Percentiles rank a stretch among this genome's conserved stretches.
Conservation (phyloP, 2,888 invertebrate species). For the Invenusta paracnida region DNA sequence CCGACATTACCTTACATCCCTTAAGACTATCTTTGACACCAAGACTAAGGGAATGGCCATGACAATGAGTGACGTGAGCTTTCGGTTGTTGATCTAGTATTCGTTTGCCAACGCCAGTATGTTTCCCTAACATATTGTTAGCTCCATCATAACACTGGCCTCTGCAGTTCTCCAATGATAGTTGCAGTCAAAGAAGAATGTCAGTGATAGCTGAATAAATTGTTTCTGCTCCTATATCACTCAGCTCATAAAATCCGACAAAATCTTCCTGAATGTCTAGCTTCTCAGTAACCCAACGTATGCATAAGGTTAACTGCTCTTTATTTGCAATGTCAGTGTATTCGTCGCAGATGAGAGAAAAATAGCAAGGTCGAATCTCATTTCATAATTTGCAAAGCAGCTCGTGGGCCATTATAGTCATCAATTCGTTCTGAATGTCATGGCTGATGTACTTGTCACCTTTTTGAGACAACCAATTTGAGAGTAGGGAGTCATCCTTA, state of each 20-base stretch:
- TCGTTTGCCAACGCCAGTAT: slow-evolving; percentile 37
- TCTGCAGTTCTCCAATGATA: slow-evolving; percentile 24
- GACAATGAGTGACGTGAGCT: slow-evolving; percentile 37
- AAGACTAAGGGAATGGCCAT: neutral
- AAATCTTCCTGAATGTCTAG: slow-evolving; percentile 39
- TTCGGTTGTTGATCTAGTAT: slow-evolving; percentile 3
- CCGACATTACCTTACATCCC: neutral
- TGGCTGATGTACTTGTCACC: neutral
- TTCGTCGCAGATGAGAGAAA: slow-evolving; percentile 33
- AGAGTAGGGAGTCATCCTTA: slow-evolving; percentile 28
- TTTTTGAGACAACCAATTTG: slow-evolving; percentile 30
- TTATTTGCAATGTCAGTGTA: slow-evolving; percentile 39
- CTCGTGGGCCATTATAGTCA: slow-evolving; percentile 21
- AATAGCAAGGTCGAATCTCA: neutral
- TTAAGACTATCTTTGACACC: neutral
- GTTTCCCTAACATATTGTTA: slow-evolving; percentile 33
- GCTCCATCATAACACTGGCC: slow-evolving; percentile 43
- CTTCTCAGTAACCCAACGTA: slow-evolving; percentile 37
- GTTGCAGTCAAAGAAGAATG: slow-evolving; percentile 33
- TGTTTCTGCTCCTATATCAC: slow-evolving; percentile 20
- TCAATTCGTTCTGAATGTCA: slow-evolving; percentile 42
- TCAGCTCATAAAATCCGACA: slow-evolving; percentile 37
- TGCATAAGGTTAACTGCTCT: slow-evolving; percentile 37
- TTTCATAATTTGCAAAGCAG: slow-evolving; percentile 24
- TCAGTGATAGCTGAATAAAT: slow-evolving; percentile 23